These are phyloP conservation scores for Drosophila miranda DNA, from an alignment of 1,140 invertebrate genomes.

Conservation along the genomic window DNA sequence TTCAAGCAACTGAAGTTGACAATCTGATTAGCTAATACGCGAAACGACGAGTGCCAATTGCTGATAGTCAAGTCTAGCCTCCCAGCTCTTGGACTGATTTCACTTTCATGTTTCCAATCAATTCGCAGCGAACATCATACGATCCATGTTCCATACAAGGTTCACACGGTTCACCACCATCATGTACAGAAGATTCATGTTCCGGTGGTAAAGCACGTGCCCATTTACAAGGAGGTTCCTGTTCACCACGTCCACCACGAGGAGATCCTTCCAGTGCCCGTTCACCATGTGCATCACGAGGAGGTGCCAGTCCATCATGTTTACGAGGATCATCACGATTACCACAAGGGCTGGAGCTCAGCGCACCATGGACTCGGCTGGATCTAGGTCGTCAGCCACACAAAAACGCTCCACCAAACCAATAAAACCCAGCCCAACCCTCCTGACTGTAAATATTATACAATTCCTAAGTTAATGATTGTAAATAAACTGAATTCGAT, in stretches of 20 bases:
- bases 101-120: constrained; percentile 54
- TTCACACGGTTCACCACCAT: constrained; percentile 87
- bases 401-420: constrained; percentile 5
- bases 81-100: constrained; percentile 21
- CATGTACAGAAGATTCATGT: constrained; percentile 85
- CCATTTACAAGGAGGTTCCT: constrained; percentile 69
- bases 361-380: constrained; percentile 61
- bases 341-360: constrained; percentile 69
- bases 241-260: constrained; percentile 73
- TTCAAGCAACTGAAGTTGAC: constrained; percentile 58
- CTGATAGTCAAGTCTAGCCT: constrained; percentile 29
- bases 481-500: constrained; percentile 60
- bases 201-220: constrained; percentile 78
- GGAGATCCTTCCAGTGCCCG: constrained; percentile 67
- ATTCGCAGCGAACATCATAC: constrained; percentile 84
- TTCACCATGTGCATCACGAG: constrained; percentile 74
- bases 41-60: constrained; percentile 2
- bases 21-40: constrained; percentile 64
- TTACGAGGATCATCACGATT: constrained; percentile 65
- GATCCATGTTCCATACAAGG: constrained; percentile 86
- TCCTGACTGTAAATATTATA: constrained; percentile 71
- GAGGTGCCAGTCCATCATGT: constrained; percentile 67
- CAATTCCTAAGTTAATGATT: constrained; percentile 56
- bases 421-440: constrained; percentile 27
- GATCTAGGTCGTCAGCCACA: constrained; percentile 41